phyloP scores from a whole-genome alignment of 2,113 vertebrate genomes.

The Ammodramus savannarum region DNA sequence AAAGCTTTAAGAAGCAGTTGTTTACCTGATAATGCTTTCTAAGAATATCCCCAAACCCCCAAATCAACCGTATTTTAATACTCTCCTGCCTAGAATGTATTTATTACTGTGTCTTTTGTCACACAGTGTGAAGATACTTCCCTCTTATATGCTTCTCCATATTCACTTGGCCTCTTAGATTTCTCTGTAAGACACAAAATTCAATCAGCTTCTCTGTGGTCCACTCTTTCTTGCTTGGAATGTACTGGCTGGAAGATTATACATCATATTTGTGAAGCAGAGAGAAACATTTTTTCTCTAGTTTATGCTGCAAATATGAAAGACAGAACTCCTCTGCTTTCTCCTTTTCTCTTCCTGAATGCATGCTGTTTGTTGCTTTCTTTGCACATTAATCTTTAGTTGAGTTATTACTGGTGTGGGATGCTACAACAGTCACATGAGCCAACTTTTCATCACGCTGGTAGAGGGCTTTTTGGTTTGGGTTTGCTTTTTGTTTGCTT shows the following conservation, averaged over 20 bases:
- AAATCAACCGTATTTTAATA: not conserved
- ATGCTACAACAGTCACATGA: not conserved
- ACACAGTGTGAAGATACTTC: not conserved
- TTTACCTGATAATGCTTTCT: not conserved
- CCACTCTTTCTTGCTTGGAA: not conserved
- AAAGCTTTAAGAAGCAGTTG: not conserved
- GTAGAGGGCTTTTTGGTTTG: not conserved
- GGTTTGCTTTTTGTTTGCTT: not conserved
- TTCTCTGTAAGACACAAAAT: not conserved
- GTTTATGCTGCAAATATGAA: not conserved
- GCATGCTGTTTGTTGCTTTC: not conserved
- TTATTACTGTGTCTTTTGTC: not conserved
- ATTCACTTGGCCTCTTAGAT: not conserved
- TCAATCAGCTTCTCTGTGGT: not conserved
- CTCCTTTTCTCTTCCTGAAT: not conserved
- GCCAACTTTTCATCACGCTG: not conserved
- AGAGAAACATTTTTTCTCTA: not conserved
- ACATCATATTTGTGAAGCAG: not conserved
- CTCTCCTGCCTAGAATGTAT: not conserved
- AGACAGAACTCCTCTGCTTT: not conserved
- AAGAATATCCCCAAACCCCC: not conserved
- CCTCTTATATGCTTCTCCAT: not conserved
- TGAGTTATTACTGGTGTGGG: not conserved
- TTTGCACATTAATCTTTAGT: not conserved
- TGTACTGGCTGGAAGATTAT: not conserved